Percentiles rank a stretch among this genome's conserved stretches.
phyloP scores from a whole-genome alignment of 2,888 invertebrate species.

The Ectemnius cavifrons region DNA sequence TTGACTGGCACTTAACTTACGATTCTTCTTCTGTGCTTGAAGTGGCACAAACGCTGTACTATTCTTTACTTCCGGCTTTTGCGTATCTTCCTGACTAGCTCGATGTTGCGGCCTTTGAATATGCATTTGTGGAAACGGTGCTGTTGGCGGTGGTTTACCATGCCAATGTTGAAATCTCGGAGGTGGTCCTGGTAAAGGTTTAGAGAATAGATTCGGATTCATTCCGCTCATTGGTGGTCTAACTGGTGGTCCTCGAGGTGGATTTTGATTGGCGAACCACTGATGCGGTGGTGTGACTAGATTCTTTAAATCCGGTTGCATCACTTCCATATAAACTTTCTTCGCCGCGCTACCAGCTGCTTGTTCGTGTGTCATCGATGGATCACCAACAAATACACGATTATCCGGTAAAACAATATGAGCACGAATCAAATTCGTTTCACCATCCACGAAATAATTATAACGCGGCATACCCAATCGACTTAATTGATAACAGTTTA shows the following conservation, averaged over 20 bases:
- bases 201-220: constrained; percentile 33
- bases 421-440: constrained; percentile 73
- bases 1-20: constrained; percentile 48
- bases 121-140: constrained; percentile 51
- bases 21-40: constrained; percentile 79
- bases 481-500: constrained; percentile 77
- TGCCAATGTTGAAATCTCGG: constrained; percentile 44
- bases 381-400: constrained; percentile 78
- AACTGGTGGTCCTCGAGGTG: constrained; percentile 51
- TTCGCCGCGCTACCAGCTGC: constrained; percentile 79
- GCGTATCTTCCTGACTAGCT: constrained; percentile 61
- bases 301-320: constrained; percentile 60
- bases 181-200: constrained; percentile 30
- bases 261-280: constrained; percentile 56
- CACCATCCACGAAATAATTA: constrained; percentile 73
- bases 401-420: constrained; percentile 79
- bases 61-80: constrained; percentile 58
- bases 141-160: constrained; percentile 50
- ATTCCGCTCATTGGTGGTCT: constrained; percentile 44
- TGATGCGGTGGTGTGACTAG: constrained; percentile 58
- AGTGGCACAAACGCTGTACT: constrained; percentile 80
- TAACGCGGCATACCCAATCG: constrained; percentile 78
- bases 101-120: constrained; percentile 15
- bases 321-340: constrained; percentile 70
- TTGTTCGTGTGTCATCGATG: constrained; percentile 77